These are phyloP conservation scores for Mormoops blainvillei DNA, from an alignment of 2,113 vertebrate species.

Conservation along the genomic window DNA sequence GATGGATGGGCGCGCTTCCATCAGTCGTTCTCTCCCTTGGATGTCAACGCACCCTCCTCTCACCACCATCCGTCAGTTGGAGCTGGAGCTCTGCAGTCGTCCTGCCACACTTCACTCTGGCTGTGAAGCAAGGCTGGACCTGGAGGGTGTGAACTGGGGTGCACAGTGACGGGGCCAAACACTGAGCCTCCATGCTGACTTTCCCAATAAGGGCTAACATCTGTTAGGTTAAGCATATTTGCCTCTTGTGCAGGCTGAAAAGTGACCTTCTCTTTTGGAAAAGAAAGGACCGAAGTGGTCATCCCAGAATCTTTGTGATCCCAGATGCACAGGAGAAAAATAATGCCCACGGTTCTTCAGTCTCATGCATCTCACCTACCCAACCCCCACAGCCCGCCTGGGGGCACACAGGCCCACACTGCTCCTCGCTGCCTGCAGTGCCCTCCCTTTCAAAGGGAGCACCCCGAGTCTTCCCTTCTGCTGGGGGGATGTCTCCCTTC, in stretches of 20 bases:
- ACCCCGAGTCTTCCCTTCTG: background rate
- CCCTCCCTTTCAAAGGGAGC: background rate
- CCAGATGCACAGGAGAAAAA: background rate
- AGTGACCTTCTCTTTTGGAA: background rate
- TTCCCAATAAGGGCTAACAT: background rate
- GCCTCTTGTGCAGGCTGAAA: background rate
- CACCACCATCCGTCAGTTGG: background rate
- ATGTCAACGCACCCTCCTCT: background rate
- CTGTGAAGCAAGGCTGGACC: background rate
- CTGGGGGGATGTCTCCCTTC: background rate
- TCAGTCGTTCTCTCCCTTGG: background rate
- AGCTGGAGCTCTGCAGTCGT: background rate
- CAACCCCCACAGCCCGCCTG: background rate
- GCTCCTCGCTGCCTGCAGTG: no score
- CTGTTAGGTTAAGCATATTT: background rate
- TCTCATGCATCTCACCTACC: accelerated
- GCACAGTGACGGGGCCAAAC: background rate
- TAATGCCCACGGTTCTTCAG: background rate
- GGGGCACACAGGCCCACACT: accelerated
- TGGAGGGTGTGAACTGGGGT: background rate
- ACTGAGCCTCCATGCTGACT: background rate
- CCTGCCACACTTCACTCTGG: background rate
- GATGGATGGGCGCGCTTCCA: background rate
- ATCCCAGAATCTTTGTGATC: background rate
- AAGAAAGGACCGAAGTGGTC: background rate